Evolutionary conservation across 2,797 vertebrate genomes (phyloP).

Genomic region (Gila robusta): DNA sequence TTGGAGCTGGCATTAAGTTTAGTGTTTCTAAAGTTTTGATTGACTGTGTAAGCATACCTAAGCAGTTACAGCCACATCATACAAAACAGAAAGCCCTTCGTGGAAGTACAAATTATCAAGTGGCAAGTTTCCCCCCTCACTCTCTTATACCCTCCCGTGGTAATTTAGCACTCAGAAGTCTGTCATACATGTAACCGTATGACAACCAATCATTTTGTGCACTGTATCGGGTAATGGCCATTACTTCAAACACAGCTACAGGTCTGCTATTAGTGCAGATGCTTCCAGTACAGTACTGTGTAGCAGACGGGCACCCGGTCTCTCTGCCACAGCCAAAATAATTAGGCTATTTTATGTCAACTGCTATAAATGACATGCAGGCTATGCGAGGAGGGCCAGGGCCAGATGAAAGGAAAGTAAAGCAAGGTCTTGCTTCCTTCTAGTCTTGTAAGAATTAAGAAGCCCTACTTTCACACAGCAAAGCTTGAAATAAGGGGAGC

Average conservation of each 20-base stretch:
- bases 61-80: constrained; percentile 45
- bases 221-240: constrained; percentile 17
- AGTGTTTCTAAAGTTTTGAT: constrained; percentile 33
- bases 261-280: constrained; percentile 37
- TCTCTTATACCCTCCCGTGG: not conserved
- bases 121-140: constrained; percentile 29
- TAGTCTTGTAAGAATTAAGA: constrained; percentile 61
- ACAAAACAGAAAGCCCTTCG: constrained; percentile 33
- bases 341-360: constrained; percentile 60
- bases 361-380: constrained; percentile 57
- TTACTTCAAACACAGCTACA: constrained; percentile 39
- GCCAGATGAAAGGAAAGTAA: constrained; percentile 57
- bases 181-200: constrained; percentile 40
- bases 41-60: constrained; percentile 21
- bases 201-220: constrained; percentile 15
- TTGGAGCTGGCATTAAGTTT: constrained; percentile 24
- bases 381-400: constrained; percentile 43
- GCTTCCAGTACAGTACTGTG: not conserved
- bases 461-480: not conserved
- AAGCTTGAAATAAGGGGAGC: constrained; percentile 52
- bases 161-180: constrained; percentile 35
- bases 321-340: constrained; percentile 43
- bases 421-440: constrained; percentile 55
- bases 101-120: constrained; percentile 21
- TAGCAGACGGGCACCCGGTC: not conserved